phyloP scores from a whole-genome alignment of 2,113 vertebrate species.

The Crocuta crocuta region DNA sequence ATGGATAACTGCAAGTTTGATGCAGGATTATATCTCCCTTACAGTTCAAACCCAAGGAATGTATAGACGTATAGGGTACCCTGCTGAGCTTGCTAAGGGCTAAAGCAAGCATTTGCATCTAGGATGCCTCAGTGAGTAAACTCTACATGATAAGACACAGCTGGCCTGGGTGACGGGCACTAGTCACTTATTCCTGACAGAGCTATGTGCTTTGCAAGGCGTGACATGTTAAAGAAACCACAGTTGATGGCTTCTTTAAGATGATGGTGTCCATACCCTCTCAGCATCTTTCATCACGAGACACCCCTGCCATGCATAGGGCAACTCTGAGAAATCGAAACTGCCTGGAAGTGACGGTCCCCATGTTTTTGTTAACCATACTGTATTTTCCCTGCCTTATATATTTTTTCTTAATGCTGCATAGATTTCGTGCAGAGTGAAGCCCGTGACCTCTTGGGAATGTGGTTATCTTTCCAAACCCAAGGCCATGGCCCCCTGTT shows the following conservation, averaged over 20 bases:
- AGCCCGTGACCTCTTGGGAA: neutral
- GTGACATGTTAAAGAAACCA: neutral
- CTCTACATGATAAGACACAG: neutral
- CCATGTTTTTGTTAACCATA: neutral
- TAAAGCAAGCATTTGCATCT: neutral
- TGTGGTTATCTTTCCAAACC: neutral
- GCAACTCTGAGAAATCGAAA: neutral
- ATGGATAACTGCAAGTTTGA: neutral
- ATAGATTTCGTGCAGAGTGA: neutral
- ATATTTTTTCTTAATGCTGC: neutral
- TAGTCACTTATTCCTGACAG: neutral
- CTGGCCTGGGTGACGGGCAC: rapidly evolving
- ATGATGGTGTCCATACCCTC: neutral
- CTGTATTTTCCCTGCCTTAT: neutral
- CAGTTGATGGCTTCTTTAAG: neutral
- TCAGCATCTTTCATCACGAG: neutral
- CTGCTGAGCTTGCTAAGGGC: neutral
- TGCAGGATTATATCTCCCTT: neutral
- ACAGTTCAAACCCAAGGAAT: neutral
- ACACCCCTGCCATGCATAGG: neutral
- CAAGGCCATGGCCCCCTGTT: neutral
- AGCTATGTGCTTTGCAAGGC: neutral
- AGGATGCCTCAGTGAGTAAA: neutral
- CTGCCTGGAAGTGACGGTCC: neutral
- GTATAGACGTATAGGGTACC: neutral